Base-by-base conservation (phyloP, 2,113 vertebrate species). In the Spea bombifrons region DNA sequence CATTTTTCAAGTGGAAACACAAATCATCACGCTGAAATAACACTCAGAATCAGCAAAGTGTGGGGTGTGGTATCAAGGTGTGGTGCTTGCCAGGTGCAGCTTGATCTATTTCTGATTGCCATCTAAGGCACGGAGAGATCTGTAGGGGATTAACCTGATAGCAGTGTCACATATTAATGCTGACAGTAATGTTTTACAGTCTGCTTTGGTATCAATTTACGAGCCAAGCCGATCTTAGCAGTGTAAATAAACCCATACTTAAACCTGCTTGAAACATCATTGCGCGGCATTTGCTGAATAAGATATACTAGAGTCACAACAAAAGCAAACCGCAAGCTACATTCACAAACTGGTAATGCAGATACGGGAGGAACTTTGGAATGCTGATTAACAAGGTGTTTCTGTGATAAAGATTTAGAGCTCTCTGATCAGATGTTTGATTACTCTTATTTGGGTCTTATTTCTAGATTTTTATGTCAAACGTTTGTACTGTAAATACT, bases 351-450 rank as follows among this genome's bases (percentile, higher is more conserved):
- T 7, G 30, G 44, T 66, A 66, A 44, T 44, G 64, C 1, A 5
- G 44, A 10, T 43, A 7, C 3, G 43, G 64, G 43, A 57, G 70
- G 52, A 9, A 30, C 45, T 72, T 17, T 57, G 53, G 30, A 72
- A 72, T 57, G 30, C 70, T 72, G 70, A 57, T n/a, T 57, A 72
- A 10, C 17, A 59, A 45, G 70, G 9, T 15, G 15, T 3, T 69
- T 6, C 17, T 49, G 17, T 45, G 67, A 50, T 15, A 48, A 16
- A n/a, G 50, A 69, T 16, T 49, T 49, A 49, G 7, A 7, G 44
- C 46, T 69, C 49, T 50, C 55, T 8, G 9, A 12, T 4, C 10
- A 13, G 55, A 8, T 13, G 9, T 30, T 30, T 30, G 30, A 30
- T 30, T 30, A 30, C 30, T 30, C 30, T 30, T 30, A 30, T 1